Evolutionary conservation across 2,888 invertebrate species (phyloP).

Genomic region (Meganola albula): DNA sequence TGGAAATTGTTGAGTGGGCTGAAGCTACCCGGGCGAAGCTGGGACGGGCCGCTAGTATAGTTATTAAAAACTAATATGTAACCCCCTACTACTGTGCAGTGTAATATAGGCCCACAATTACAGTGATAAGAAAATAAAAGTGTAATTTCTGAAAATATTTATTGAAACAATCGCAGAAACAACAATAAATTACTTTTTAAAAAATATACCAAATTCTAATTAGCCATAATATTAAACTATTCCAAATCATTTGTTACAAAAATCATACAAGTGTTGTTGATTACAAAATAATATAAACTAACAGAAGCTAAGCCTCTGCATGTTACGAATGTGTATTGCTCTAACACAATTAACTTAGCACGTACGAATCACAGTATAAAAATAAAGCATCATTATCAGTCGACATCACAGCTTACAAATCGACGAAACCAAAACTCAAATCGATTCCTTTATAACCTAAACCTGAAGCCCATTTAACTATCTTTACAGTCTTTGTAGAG

Average conservation of each 20-base stretch:
- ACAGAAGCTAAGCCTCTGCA: conserved; percentile 54
- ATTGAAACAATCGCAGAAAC: conserved; percentile 67
- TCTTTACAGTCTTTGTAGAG: conserved; percentile 24
- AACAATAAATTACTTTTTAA: conserved; percentile 61
- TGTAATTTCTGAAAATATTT: conserved; percentile 47
- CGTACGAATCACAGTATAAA: conserved; percentile 72
- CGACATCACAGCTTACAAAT: conserved; percentile 71
- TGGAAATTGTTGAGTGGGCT: no score
- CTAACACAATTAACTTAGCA: conserved; percentile 56
- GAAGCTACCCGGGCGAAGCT: no score
- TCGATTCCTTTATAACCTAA: conserved; percentile 40
- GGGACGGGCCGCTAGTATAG: no score
- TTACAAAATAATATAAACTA: conserved; percentile 48
- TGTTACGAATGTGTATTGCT: conserved; percentile 42
- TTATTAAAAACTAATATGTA: no score
- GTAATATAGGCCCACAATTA: no score
- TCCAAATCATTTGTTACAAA: conserved; percentile 35
- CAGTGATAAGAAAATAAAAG: conserved; percentile 11
- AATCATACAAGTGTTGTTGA: conserved; percentile 30
- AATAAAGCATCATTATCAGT: conserved; percentile 74
- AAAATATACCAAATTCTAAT: conserved; percentile 56
- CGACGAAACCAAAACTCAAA: conserved; percentile 53
- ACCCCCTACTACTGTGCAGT: no score
- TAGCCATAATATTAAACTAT: conserved; percentile 39
- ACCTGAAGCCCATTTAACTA: conserved; percentile 28